A percentile compares a stretch with the other conserved stretches of the same genome.
These are phyloP conservation scores for Entomobrya proxima DNA, from an alignment of 2,888 invertebrate species.

Conservation along the genomic window DNA sequence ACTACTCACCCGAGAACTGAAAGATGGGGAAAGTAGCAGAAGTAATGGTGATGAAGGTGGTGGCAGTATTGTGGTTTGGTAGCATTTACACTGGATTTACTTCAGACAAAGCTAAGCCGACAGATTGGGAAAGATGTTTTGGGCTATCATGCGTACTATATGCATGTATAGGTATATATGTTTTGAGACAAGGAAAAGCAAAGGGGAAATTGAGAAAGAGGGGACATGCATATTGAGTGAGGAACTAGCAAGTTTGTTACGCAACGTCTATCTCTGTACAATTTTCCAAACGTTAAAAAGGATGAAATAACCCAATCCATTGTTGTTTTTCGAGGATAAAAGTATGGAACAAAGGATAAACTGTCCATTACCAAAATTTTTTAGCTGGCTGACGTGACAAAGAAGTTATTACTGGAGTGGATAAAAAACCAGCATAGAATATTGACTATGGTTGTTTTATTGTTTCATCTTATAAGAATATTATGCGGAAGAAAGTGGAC, in stretches of 20 bases:
- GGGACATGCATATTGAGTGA: constrained; percentile 55
- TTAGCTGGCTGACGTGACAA: not conserved
- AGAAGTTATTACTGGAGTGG: not conserved
- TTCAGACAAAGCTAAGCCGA: constrained; percentile 25
- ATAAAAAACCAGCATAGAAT: not conserved
- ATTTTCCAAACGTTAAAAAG: constrained; percentile 53
- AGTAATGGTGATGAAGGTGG: constrained; percentile 17
- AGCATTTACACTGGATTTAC: not conserved
- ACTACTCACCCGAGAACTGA: constrained; percentile 54
- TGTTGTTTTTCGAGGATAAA: constrained; percentile 15
- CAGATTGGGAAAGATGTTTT: constrained; percentile 31
- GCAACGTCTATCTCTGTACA: constrained; percentile 56
- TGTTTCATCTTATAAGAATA: not conserved
- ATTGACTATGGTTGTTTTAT: not conserved
- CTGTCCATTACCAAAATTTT: not conserved
- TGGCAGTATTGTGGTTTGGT: not conserved
- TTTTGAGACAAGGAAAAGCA: not conserved
- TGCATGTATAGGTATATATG: constrained; percentile 2
- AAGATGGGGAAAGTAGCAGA: constrained; percentile 36
- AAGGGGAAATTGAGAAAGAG: not conserved
- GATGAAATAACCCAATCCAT: not conserved
- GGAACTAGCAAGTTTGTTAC: constrained; percentile 31
- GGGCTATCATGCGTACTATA: not conserved
- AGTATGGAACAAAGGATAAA: constrained; percentile 14
- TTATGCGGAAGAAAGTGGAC: not conserved